These are phyloP conservation scores for Nomada hirtipes DNA, from an alignment of 2,888 invertebrate genomes.

Conservation along the genomic window DNA sequence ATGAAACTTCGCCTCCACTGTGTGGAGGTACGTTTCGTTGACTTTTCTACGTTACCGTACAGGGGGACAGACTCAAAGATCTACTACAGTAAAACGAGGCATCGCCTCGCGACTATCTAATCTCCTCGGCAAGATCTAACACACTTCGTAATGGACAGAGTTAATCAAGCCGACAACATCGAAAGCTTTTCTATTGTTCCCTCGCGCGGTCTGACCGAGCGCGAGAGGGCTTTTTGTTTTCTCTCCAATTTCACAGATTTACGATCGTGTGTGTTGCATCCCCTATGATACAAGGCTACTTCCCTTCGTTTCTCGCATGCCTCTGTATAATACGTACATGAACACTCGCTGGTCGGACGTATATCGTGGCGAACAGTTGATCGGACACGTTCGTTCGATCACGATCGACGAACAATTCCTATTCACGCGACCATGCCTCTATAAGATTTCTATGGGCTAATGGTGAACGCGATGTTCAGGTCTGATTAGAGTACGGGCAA, in stretches of 20 bases:
- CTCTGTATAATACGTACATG: conserved; percentile 50
- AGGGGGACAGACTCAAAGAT: conserved; percentile 26
- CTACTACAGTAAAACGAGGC: conserved; percentile 20
- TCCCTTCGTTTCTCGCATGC: conserved; percentile 50
- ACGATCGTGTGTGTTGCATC: conserved; percentile 26
- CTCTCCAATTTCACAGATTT: conserved; percentile 23
- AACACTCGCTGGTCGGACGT: background rate
- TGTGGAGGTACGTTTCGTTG: conserved; percentile 49
- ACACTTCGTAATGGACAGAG: conserved; percentile 19
- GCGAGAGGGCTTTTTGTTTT: conserved; percentile 25
- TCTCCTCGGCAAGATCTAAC: conserved; percentile 37
- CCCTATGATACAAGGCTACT: conserved; percentile 30
- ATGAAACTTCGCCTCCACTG: conserved; percentile 33
- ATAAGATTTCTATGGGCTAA: conserved; percentile 17
- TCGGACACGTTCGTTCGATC: background rate
- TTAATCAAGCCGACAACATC: conserved; percentile 63
- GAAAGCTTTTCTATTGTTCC: conserved; percentile 57
- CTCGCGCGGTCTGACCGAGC: conserved; percentile 29
- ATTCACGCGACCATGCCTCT: conserved; percentile 11
- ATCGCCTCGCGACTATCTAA: conserved; percentile 34
- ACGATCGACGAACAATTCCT: conserved; percentile 9
- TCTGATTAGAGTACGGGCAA: conserved; percentile 48
- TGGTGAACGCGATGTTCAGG: conserved; percentile 33
- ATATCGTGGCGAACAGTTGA: background rate
- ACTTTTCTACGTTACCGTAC: conserved; percentile 46